phyloP scores from a whole-genome alignment of 2,888 invertebrate genomes.

The Euproctis similis region DNA sequence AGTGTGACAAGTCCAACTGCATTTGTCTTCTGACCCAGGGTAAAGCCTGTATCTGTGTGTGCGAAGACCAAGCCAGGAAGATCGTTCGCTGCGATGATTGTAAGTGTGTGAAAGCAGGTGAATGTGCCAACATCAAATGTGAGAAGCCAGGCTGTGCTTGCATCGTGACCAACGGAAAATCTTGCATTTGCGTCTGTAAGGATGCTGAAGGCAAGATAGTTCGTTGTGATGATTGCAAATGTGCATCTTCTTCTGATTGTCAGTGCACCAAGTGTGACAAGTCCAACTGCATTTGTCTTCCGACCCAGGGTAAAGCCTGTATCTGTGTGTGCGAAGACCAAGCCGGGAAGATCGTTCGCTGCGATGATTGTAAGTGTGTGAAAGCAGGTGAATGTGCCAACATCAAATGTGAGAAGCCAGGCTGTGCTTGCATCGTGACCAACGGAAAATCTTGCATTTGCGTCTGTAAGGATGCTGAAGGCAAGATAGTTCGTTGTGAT shows the following conservation, averaged over 20 bases:
- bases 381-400: neutral
- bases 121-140: conserved; percentile 1
- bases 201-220: neutral
- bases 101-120: conserved; percentile 12
- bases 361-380: conserved; percentile 11
- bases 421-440: conserved; percentile 18
- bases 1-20: conserved; percentile 22
- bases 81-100: conserved; percentile 12
- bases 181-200: conserved; percentile 3
- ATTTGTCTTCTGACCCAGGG: conserved; percentile 24
- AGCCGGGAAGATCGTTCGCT: conserved; percentile 15
- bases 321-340: conserved; percentile 13
- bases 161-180: neutral
- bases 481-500: conserved; percentile 16
- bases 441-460: conserved; percentile 18
- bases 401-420: conserved; percentile 9
- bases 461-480: conserved; percentile 15
- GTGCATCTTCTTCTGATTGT: neutral
- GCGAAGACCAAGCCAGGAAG: conserved; percentile 14
- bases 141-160: conserved; percentile 4
- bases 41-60: conserved; percentile 19
- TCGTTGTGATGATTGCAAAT: neutral
- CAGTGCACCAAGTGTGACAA: neutral
- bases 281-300: conserved; percentile 11
- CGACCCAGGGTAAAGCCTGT: conserved; percentile 4